Evolutionary conservation across 2,797 vertebrate genomes (phyloP), one percentile per base, ranked within the genome.

Genomic region (Premnoplex brunnescens): DNA sequence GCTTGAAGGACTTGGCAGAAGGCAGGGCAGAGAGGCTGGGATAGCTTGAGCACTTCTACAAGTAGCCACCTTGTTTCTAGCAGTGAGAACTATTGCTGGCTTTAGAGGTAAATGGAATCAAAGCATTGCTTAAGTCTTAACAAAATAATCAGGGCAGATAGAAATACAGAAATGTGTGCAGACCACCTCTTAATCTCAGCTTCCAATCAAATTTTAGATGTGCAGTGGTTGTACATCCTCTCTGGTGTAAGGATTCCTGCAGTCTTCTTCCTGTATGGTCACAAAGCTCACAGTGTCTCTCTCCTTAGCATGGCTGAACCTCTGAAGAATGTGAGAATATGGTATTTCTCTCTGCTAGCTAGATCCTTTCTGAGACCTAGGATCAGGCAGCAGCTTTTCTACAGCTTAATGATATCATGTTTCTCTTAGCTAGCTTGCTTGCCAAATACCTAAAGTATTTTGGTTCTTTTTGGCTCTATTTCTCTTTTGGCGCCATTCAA

Each of bases 361-460:
- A 73, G 24, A 39, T 60, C 34, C 82, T 89, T 87, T 51, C 79
- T 68, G 58, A 88, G 30, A 55, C 22, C 2, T 46, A 30, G 32
- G 20, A 89, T 60, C 86, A 77, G 37, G 30, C 84, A 77, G 63
- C n/a, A 79, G 34, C 64, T 89, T 91, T 93, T n/a, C 56, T 89
- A 27, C 39, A 48, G 36, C 58, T 91, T 68, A 85, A 55, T 58
- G 77, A 30, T 80, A 88, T 64, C 56, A 7, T 20, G 15, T 96
- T 94, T 94, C 89, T 89, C n/a, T 75, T 83, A 2, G 3, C 36
- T 80, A 88, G 18, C 21, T 74, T 39, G 6, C 72, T 85, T 91
- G 89, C 85, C 87, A 94, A 89, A 83, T 85, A 41, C 43, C 56
- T 55, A 41, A 67, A 91, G 32, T 54, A 30, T 94, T 92, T 85